Conservation (phyloP, 1,140 invertebrate species). For the Dryas iulia region DNA sequence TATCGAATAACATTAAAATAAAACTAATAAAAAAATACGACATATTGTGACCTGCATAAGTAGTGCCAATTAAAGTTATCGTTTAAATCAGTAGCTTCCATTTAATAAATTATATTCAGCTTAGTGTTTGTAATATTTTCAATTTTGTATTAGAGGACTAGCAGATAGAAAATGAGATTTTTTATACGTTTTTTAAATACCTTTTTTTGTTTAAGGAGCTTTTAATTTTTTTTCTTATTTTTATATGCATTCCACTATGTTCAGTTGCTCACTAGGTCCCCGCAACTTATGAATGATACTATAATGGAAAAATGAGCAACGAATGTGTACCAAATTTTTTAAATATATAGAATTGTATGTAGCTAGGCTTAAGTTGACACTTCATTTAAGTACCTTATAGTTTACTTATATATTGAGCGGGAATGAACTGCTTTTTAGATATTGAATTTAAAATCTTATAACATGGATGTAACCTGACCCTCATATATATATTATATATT, state of each 20-base stretch:
- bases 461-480: neutral
- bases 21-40: constrained; percentile 5
- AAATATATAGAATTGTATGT: constrained; percentile 69
- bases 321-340: constrained; percentile 78
- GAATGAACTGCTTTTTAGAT: neutral
- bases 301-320: constrained; percentile 71
- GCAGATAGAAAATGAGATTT: constrained; percentile 15
- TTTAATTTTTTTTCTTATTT: constrained; percentile 19
- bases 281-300: constrained; percentile 54
- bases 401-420: constrained; percentile 20
- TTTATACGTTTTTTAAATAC: constrained; percentile 27
- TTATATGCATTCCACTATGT: constrained; percentile 68
- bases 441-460: neutral
- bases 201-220: constrained; percentile 28
- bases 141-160: constrained; percentile 33
- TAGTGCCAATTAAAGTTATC: constrained; percentile 25
- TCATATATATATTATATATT: neutral
- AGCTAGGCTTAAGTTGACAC: constrained; percentile 65
- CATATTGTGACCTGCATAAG: constrained; percentile 24
- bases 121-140: constrained; percentile 19
- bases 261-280: constrained; percentile 59
- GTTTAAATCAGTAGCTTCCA: constrained; percentile 37
- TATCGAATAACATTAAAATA: constrained; percentile 16
- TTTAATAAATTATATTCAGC: constrained; percentile 30
- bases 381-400: constrained; percentile 46